phyloP scores from a whole-genome alignment of 53 echinoderm and acorn worm species.

The Apostichopus leukothele region DNA sequence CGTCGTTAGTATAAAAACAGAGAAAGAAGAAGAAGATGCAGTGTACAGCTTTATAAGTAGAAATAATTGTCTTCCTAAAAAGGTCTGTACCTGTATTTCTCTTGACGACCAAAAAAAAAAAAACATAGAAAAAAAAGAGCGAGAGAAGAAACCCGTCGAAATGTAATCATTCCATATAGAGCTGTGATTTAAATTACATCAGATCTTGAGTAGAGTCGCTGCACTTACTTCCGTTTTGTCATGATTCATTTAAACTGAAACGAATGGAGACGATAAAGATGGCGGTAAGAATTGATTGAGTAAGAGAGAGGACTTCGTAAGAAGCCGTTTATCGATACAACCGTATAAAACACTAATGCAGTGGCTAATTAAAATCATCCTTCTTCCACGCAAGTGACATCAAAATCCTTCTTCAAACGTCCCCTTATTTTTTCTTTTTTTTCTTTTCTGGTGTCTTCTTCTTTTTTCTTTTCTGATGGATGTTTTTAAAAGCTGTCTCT shows the following conservation, averaged over 20 bases:
- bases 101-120: no score
- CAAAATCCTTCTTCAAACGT: conserved; percentile 19
- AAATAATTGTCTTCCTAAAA: no score
- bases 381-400: conserved; percentile 10
- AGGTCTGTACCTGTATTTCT: no score
- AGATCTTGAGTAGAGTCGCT: neutral
- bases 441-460: neutral
- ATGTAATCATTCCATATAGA: neutral
- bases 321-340: conserved; percentile 42
- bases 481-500: conserved; percentile 44
- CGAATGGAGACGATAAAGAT: conserved; percentile 33
- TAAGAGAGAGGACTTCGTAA: neutral
- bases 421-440: neutral
- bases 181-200: conserved; percentile 46
- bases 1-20: no score
- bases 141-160: neutral
- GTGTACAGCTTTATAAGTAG: no score
- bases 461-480: neutral
- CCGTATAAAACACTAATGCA: conserved; percentile 43
- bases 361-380: conserved; percentile 33
- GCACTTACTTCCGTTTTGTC: conserved; percentile 30
- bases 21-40: no score
- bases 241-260: conserved; percentile 44
- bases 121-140: no score
- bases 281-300: conserved; percentile 23